Percentiles rank a stretch among this genome's conserved stretches.
phyloP scores from a whole-genome alignment of 2,113 vertebrate genomes.

The Melozone crissalis region DNA sequence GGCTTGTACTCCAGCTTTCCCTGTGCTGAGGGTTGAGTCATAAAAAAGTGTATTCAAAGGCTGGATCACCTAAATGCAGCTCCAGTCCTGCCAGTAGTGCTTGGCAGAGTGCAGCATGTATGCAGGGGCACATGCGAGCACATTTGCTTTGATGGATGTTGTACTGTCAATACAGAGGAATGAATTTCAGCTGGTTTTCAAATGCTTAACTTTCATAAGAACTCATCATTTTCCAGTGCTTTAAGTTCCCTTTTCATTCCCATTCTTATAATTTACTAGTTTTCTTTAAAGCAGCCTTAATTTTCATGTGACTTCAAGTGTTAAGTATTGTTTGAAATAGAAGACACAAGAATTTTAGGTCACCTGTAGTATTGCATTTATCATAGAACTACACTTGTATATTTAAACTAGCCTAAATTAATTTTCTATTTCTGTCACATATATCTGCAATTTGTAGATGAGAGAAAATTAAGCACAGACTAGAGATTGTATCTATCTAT shows the following conservation, averaged over 20 bases:
- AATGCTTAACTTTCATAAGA: not conserved
- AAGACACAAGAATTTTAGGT: not conserved
- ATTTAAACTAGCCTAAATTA: not conserved
- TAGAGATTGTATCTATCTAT: constrained; percentile 22
- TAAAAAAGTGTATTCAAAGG: not conserved
- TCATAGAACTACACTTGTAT: not conserved
- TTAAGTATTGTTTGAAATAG: not conserved
- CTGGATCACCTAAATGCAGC: not conserved
- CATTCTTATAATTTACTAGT: not conserved
- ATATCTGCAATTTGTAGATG: not conserved
- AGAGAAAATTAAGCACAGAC: not conserved
- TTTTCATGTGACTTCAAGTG: not conserved
- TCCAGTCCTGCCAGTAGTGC: not conserved
- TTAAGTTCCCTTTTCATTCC: not conserved
- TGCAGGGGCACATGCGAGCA: not conserved
- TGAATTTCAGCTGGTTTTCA: not conserved
- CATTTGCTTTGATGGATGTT: not conserved
- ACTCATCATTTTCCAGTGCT: not conserved
- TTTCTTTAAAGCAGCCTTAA: not conserved
- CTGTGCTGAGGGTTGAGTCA: not conserved
- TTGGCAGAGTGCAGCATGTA: not conserved
- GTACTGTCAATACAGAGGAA: not conserved
- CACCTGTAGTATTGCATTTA: not conserved
- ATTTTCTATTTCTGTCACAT: not conserved
- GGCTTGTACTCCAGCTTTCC: not conserved